Percentiles rank a stretch among this genome's conserved stretches.
Conservation (phyloP, 2,797 vertebrate genomes). For the Xerus rutilus region DNA sequence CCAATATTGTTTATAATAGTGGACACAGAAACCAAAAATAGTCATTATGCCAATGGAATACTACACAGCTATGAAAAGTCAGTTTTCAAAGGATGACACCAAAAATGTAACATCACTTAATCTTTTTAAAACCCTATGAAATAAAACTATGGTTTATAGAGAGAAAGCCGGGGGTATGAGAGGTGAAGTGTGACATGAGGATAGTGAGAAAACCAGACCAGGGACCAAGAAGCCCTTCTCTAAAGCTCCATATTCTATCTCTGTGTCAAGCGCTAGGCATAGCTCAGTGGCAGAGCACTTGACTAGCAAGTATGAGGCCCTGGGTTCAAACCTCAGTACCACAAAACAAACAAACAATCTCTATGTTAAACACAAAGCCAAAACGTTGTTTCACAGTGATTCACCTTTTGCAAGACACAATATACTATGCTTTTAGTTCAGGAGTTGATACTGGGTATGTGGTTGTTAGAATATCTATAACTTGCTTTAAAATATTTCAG, state of each 20-base stretch:
- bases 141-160: neutral
- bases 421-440: neutral
- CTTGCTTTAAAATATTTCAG: conserved; percentile 13
- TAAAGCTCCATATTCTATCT: neutral
- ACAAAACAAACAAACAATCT: neutral
- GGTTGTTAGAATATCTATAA: neutral
- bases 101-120: neutral
- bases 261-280: neutral
- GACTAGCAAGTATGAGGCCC: too few relatives aligned
- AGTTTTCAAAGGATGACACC: neutral
- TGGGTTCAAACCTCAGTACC: too few relatives aligned
- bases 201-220: neutral
- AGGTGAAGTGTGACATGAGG: neutral
- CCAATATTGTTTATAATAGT: neutral
- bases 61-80: conserved; percentile 14
- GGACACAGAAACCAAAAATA: conserved; percentile 36
- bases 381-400: neutral
- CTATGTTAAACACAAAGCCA: neutral
- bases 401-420: conserved; percentile 10
- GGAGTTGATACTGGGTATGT: neutral
- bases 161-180: neutral
- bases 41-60: neutral
- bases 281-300: too few relatives aligned
- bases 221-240: neutral
- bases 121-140: neutral